A percentile compares a stretch with the other conserved stretches of the same genome.
Conservation (phyloP, 2,113 vertebrate genomes). For the Telmatochromis brichardi region DNA sequence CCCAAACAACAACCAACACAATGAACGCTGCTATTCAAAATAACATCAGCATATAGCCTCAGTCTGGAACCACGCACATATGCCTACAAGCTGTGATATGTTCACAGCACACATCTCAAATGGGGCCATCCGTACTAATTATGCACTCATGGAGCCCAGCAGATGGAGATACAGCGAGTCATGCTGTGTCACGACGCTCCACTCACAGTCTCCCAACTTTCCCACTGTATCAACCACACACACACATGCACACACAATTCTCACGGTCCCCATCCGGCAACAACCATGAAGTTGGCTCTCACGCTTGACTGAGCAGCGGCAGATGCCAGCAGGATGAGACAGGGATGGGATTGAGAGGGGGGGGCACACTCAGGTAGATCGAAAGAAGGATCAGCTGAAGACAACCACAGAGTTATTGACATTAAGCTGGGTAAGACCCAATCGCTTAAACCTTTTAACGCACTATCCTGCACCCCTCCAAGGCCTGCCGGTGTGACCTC, state of each 20-base stretch:
- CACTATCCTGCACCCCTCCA: not conserved
- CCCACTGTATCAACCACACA: not conserved
- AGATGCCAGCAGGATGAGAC: slow-evolving; percentile 27
- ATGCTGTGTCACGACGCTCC: slow-evolving; percentile 30
- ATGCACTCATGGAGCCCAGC: slow-evolving; percentile 7
- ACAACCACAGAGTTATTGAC: slow-evolving; percentile 50
- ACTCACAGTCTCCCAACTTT: slow-evolving; percentile 1
- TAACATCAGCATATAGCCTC: not conserved
- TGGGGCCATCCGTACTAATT: not conserved
- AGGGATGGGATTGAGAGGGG: not conserved
- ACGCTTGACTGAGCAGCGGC: slow-evolving; percentile 7
- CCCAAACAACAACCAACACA: not conserved
- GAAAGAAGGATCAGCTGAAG: slow-evolving; percentile 35
- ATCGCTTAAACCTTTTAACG: slow-evolving; percentile 61
- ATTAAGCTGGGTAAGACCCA: slow-evolving; percentile 58
- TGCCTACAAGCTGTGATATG: not conserved
- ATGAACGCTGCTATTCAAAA: not conserved
- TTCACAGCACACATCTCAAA: not conserved
- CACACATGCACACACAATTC: not conserved
- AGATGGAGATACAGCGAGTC: slow-evolving; percentile 31
- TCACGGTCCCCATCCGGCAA: slow-evolving; percentile 6
- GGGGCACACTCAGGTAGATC: not conserved
- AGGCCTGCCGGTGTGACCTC: slow-evolving; percentile 9
- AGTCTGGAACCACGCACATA: not conserved
- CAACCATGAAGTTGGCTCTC: slow-evolving; percentile 24